These are phyloP conservation scores for Ailurus styani DNA, from an alignment of 2,113 vertebrate genomes.

Conservation along the genomic window DNA sequence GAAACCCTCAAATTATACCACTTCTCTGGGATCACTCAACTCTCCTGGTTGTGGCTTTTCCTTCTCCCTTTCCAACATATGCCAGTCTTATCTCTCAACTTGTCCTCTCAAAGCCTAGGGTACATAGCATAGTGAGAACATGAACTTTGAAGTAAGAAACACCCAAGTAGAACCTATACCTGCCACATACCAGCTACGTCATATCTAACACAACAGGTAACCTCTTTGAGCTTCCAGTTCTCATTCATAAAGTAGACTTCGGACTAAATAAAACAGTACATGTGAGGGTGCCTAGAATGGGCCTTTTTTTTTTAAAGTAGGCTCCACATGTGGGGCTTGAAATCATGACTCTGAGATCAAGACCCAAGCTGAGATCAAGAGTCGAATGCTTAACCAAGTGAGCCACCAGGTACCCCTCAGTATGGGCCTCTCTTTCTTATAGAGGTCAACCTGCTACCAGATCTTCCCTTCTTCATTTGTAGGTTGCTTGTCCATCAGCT, in stretches of 20 bases:
- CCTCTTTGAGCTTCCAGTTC: not conserved
- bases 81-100: not conserved
- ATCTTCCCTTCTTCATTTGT: not conserved
- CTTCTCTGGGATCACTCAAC: not conserved
- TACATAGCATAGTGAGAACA: not conserved
- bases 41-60: not conserved
- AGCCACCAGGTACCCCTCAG: not conserved
- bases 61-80: not conserved
- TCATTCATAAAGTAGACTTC: not conserved
- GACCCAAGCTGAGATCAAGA: not conserved
- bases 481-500: not conserved
- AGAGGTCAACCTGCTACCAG: not conserved
- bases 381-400: not conserved
- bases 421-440: no score
- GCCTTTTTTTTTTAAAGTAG: not conserved
- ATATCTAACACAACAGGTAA: not conserved
- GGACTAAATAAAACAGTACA: not conserved
- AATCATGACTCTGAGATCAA: not conserved
- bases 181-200: not conserved
- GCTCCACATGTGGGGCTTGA: not conserved
- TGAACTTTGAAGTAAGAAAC: not conserved
- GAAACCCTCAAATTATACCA: not conserved
- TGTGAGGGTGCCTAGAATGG: not conserved
- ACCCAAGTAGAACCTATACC: not conserved
- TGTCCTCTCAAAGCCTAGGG: not conserved